Evolutionary conservation across 1,140 invertebrate genomes (phyloP).

Genomic region (Mylabris phalerata): DNA sequence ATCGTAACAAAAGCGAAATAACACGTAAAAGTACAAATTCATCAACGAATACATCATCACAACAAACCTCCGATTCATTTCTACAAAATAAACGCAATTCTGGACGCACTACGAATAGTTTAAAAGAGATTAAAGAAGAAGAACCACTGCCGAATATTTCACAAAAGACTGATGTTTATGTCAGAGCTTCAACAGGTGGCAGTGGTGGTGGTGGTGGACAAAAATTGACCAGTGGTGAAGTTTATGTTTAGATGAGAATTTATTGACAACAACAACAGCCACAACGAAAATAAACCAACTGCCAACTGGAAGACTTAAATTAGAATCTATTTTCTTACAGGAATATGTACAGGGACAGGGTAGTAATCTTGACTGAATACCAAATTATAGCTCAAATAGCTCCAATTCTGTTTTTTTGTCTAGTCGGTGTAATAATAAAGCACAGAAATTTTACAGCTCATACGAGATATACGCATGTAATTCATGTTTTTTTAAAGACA

Average conservation of each 20-base stretch:
- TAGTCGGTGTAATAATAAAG: too few relatives aligned
- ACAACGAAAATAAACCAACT: too few relatives aligned
- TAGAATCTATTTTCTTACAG: too few relatives aligned
- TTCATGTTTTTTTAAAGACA: too few relatives aligned
- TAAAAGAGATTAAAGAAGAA: slow-evolving; percentile 32
- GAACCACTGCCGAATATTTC: background rate
- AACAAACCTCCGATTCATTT: slow-evolving; percentile 37
- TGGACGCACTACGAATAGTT: slow-evolving; percentile 25
- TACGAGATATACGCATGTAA: too few relatives aligned
- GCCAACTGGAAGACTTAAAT: too few relatives aligned
- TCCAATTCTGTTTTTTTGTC: too few relatives aligned
- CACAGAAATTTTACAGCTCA: too few relatives aligned
- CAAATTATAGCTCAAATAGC: too few relatives aligned
- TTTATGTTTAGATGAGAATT: slow-evolving; percentile 25
- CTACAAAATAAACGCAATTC: slow-evolving; percentile 30
- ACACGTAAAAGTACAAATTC: slow-evolving; percentile 39
- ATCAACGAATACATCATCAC: slow-evolving; percentile 36
- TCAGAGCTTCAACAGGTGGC: slow-evolving; percentile 1
- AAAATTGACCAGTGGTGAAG: slow-evolving; percentile 30
- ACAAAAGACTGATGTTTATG: slow-evolving; percentile 9
- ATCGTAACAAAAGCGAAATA: slow-evolving; percentile 26
- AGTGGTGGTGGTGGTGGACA: slow-evolving; percentile 13
- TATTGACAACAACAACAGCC: too few relatives aligned
- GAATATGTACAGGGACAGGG: too few relatives aligned
- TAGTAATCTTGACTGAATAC: too few relatives aligned